A percentile compares a stretch with the other conserved stretches of the same genome.
phyloP scores from a whole-genome alignment of 2,888 invertebrate genomes.

The Ichneumoninae sp. region DNA sequence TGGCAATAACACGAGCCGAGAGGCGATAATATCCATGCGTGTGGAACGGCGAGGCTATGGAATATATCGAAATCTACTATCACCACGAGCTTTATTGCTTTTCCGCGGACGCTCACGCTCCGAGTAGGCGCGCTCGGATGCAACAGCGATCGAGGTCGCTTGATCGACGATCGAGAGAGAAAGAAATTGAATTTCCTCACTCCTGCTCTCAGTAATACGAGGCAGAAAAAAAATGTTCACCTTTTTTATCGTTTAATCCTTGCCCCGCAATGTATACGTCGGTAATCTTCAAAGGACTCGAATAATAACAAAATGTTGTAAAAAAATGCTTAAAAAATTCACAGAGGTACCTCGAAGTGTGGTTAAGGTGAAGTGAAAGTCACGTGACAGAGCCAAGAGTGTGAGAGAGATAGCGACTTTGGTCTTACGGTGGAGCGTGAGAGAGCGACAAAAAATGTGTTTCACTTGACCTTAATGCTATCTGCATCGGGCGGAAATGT shows the following conservation, averaged over 20 bases:
- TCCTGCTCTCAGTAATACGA: not conserved
- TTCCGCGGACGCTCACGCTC: conserved; percentile 42
- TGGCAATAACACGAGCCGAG: not conserved
- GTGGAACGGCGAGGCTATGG: conserved; percentile 1
- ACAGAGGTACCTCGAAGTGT: too few relatives aligned
- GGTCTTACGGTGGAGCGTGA: too few relatives aligned
- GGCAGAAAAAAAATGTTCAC: not conserved
- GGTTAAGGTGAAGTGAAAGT: too few relatives aligned
- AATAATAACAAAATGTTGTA: not conserved
- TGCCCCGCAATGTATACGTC: not conserved
- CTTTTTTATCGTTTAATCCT: not conserved
- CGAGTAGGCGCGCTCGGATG: conserved; percentile 2
- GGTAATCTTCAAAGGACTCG: too few relatives aligned
- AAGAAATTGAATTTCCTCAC: not conserved
- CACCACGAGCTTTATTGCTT: conserved; percentile 58
- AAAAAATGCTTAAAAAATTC: not conserved
- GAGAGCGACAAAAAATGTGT: too few relatives aligned
- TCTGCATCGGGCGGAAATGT: too few relatives aligned
- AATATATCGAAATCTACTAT: conserved; percentile 21
- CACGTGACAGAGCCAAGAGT: too few relatives aligned
- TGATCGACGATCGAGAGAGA: conserved; percentile 36
- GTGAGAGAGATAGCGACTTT: too few relatives aligned
- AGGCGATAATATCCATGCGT: conserved; percentile 24
- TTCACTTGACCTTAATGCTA: too few relatives aligned
- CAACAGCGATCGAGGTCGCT: conserved; percentile 33